Percentiles rank a stretch among this genome's conserved stretches.
phyloP scores from a whole-genome alignment of 2,113 vertebrate genomes.

The Ictalurus furcatus region DNA sequence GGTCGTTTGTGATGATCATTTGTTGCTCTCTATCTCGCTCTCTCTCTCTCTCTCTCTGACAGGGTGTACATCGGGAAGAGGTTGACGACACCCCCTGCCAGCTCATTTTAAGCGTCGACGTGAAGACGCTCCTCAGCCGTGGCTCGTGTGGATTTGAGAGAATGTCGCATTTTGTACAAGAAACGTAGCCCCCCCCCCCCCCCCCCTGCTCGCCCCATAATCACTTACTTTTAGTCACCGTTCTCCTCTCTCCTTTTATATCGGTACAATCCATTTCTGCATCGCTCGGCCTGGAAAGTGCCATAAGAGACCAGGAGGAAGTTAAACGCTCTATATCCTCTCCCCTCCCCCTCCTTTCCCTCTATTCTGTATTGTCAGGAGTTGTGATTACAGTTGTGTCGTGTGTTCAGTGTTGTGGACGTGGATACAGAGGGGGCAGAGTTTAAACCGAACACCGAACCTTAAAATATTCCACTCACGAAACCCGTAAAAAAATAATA shows the following conservation, averaged over 20 bases:
- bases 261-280: background rate
- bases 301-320: slow-evolving; percentile 12
- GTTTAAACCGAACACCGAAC: slow-evolving; percentile 43
- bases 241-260: slow-evolving; percentile 36
- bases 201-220: background rate
- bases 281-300: background rate
- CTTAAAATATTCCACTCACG: background rate
- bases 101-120: slow-evolving; percentile 82
- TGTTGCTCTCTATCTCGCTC: background rate
- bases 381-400: background rate
- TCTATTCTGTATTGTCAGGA: background rate
- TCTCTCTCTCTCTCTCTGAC: slow-evolving; percentile 31
- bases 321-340: background rate
- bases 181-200: slow-evolving; percentile 51
- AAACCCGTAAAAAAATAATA: background rate
- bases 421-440: background rate
- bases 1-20: no score
- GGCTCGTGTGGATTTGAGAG: slow-evolving; percentile 68
- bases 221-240: background rate
- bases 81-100: slow-evolving; percentile 88
- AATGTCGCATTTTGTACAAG: slow-evolving; percentile 77
- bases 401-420: background rate
- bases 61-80: slow-evolving; percentile 97
- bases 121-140: slow-evolving; percentile 57
- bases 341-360: background rate